Conservation (phyloP, 2,797 vertebrate species). For the Tiaroga cobitis region DNA sequence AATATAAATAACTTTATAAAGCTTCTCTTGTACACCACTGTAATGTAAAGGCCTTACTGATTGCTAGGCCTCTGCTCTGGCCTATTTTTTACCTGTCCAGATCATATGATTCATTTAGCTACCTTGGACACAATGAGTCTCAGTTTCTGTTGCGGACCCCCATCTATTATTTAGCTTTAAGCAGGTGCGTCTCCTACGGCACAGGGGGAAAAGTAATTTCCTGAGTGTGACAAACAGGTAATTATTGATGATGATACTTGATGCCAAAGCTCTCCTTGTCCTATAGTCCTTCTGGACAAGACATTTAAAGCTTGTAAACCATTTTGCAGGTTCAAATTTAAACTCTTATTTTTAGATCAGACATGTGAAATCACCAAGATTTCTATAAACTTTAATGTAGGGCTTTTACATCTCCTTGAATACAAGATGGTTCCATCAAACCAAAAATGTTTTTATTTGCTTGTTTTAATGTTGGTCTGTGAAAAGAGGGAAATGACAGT, state of each 20-base stretch:
- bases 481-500: neutral
- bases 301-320: neutral
- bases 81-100: slow-evolving; percentile 44
- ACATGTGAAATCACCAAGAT: neutral
- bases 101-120: slow-evolving; percentile 42
- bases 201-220: slow-evolving; percentile 62
- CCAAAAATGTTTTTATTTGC: neutral
- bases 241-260: slow-evolving; percentile 67
- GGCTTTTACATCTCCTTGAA: neutral
- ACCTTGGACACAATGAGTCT: slow-evolving; percentile 60
- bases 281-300: slow-evolving; percentile 13
- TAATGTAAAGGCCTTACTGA: neutral
- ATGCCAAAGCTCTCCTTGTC: slow-evolving; percentile 37
- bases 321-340: neutral
- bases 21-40: neutral
- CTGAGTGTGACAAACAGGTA: slow-evolving; percentile 61
- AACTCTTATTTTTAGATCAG: neutral
- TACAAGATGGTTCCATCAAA: neutral
- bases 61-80: slow-evolving; percentile 27
- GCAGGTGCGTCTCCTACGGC: slow-evolving; percentile 66
- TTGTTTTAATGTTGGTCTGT: neutral
- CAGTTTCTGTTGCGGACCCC: slow-evolving; percentile 43
- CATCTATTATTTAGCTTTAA: slow-evolving; percentile 66
- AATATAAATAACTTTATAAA: no score
- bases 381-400: neutral